Conservation (phyloP, 1,140 invertebrate genomes). For the Anastrepha obliqua region DNA sequence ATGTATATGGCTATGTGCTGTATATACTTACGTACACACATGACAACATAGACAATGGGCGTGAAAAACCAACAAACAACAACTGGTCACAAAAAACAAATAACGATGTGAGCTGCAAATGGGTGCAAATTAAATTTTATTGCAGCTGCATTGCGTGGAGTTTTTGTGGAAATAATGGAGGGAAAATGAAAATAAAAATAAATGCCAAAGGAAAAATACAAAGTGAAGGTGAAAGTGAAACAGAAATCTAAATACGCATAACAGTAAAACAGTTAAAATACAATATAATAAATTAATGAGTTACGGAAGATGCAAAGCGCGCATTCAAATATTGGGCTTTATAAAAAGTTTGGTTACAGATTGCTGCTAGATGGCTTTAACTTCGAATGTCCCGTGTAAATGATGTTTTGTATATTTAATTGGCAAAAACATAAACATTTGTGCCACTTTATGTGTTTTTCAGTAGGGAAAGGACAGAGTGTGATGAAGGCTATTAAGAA, state of each 20-base stretch:
- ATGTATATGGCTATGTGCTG: background rate
- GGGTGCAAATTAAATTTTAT: slow-evolving; percentile 26
- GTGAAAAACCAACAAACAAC: background rate
- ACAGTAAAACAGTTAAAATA: slow-evolving; percentile 16
- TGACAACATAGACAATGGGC: background rate
- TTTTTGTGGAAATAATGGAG: background rate
- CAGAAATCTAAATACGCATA: background rate
- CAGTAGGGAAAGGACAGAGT: too few species aligned
- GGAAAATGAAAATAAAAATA: background rate
- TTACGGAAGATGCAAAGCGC: too few species aligned
- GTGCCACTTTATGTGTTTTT: too few species aligned
- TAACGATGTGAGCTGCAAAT: background rate
- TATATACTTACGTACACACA: background rate
- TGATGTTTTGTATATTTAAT: too few species aligned
- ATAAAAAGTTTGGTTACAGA: too few species aligned
- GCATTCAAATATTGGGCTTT: too few species aligned
- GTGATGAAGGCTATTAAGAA: too few species aligned
- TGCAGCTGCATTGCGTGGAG: background rate
- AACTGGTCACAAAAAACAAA: background rate
- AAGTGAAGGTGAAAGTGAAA: background rate
- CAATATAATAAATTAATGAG: background rate
- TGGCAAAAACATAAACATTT: too few species aligned
- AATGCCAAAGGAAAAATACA: background rate
- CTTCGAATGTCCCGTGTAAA: too few species aligned
- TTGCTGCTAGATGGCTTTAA: too few species aligned